These are phyloP conservation scores for Bothrops jararaca DNA, from an alignment of 2,113 vertebrate genomes.

Conservation along the genomic window DNA sequence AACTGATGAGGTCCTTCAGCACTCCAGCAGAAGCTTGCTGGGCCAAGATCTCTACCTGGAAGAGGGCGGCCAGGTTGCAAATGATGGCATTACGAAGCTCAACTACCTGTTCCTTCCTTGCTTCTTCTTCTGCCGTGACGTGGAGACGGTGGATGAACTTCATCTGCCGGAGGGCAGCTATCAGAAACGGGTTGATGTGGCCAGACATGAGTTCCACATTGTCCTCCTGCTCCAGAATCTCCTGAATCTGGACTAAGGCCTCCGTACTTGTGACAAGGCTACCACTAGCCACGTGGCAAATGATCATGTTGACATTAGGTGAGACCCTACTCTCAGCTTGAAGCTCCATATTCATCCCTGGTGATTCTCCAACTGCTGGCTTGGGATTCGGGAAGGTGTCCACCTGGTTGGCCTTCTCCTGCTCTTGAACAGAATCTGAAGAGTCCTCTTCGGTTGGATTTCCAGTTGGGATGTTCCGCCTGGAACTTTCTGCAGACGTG, in stretches of 20 bases:
- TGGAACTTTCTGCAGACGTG: slow-evolving; percentile 67
- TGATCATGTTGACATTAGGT: slow-evolving; percentile 80
- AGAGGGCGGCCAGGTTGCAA: slow-evolving; percentile 76
- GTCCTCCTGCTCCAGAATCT: slow-evolving; percentile 78
- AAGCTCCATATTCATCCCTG: slow-evolving; percentile 72
- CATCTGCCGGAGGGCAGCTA: slow-evolving; percentile 82
- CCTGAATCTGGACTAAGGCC: slow-evolving; percentile 76
- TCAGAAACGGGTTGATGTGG: slow-evolving; percentile 84
- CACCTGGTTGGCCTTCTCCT: slow-evolving; percentile 65
- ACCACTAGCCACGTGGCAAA: slow-evolving; percentile 76
- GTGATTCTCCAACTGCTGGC: slow-evolving; percentile 72
- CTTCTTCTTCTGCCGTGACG: slow-evolving; percentile 77
- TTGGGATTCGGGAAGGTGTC: slow-evolving; percentile 70
- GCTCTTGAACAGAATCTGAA: slow-evolving; percentile 63
- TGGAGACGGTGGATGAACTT: slow-evolving; percentile 78
- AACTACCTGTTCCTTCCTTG: slow-evolving; percentile 77
- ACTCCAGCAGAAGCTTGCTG: slow-evolving; percentile 76
- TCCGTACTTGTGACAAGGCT: slow-evolving; percentile 81
- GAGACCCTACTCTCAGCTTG: slow-evolving; percentile 73
- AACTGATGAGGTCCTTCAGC: slow-evolving; percentile 78
- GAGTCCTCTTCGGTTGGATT: slow-evolving; percentile 65
- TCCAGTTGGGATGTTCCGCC: slow-evolving; percentile 71
- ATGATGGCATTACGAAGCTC: slow-evolving; percentile 81
- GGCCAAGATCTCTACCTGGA: slow-evolving; percentile 74
- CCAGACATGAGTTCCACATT: slow-evolving; percentile 77